A percentile compares a stretch with the other conserved stretches of the same genome.
Conservation (phyloP, 1,140 invertebrate genomes). For the Pseudoatta argentina region DNA sequence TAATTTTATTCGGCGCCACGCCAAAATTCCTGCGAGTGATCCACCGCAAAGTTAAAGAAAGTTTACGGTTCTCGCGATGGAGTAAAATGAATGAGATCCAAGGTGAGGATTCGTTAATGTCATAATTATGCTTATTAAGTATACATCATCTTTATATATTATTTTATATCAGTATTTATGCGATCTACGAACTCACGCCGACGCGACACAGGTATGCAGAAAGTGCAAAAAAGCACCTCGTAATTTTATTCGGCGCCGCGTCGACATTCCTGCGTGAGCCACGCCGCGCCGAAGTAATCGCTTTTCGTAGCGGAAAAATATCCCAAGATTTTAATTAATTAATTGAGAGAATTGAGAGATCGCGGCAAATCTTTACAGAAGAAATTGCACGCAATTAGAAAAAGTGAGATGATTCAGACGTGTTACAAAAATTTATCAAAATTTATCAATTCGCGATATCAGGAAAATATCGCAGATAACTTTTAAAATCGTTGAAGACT, state of each 20-base stretch:
- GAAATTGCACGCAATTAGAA: not conserved
- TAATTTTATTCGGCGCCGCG: slow-evolving; percentile 47
- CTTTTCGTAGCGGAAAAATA: not conserved
- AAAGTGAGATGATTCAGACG: not conserved
- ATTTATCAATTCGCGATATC: not conserved
- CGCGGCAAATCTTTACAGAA: not conserved
- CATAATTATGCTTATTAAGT: slow-evolving; percentile 4
- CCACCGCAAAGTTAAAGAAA: slow-evolving; percentile 17
- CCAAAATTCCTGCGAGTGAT: slow-evolving; percentile 31
- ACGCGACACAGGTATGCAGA: slow-evolving; percentile 40
- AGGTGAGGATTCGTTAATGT: not conserved
- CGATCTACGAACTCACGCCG: not conserved
- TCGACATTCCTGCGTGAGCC: slow-evolving; percentile 25
- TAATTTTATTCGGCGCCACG: slow-evolving; percentile 54
- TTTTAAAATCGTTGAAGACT: not conserved
- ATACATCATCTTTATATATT: slow-evolving; percentile 1
- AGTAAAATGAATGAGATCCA: slow-evolving; percentile 10
- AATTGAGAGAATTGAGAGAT: not conserved
- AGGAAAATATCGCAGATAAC: not conserved
- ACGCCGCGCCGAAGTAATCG: not conserved
- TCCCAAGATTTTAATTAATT: slow-evolving; percentile 6
- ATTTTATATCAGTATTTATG: slow-evolving; percentile 17
- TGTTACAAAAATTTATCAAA: not conserved
- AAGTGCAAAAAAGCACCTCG: slow-evolving; percentile 32
- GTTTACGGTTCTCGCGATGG: not conserved